Evolutionary conservation across 2,113 vertebrate genomes (phyloP).

Genomic region (Rhipidura dahli): DNA sequence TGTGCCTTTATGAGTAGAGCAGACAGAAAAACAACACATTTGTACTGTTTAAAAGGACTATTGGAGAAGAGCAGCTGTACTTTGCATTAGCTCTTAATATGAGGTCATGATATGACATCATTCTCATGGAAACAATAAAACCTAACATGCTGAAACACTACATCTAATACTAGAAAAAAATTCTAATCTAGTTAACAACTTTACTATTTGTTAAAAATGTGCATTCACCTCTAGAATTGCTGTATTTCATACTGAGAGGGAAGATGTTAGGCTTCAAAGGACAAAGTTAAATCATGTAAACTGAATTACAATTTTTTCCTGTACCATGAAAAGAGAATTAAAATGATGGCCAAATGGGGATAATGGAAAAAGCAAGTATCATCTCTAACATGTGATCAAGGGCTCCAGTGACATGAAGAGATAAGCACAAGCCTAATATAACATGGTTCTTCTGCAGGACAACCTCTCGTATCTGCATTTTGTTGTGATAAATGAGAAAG

Average conservation of each 20-base stretch:
- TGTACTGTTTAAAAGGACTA: background rate
- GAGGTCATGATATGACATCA: background rate
- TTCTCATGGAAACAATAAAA: background rate
- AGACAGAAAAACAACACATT: background rate
- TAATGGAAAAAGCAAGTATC: background rate
- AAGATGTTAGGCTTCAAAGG: background rate
- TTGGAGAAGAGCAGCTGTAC: background rate
- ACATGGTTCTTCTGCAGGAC: background rate
- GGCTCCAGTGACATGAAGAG: background rate
- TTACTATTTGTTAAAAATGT: background rate
- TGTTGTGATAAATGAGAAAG: background rate
- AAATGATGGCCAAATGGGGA: background rate
- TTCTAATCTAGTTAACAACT: background rate
- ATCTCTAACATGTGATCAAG: background rate
- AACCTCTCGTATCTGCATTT: accelerated
- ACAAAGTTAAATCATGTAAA: background rate
- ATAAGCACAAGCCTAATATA: background rate
- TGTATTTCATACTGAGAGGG: background rate
- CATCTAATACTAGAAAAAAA: background rate
- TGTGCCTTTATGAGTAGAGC: background rate
- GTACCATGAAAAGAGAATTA: background rate
- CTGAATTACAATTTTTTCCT: background rate
- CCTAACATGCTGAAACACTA: background rate
- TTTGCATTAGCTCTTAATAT: background rate
- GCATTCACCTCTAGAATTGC: background rate